These are phyloP conservation scores for Isoperla grammatica DNA, from an alignment of 2,888 invertebrate species.

Conservation along the genomic window DNA sequence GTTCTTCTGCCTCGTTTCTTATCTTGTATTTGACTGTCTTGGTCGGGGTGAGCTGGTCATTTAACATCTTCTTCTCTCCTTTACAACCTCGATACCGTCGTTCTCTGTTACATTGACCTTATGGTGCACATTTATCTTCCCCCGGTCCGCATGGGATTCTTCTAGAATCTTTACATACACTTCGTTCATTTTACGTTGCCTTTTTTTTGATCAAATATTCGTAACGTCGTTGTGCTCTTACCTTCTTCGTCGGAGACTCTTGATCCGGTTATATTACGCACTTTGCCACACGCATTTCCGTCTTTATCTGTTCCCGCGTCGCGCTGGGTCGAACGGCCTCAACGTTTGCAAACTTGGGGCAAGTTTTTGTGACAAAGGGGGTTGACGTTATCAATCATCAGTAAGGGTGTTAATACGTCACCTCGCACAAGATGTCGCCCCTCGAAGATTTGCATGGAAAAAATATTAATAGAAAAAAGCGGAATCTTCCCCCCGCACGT, in stretches of 20 bases:
- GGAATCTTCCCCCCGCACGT: too few species aligned
- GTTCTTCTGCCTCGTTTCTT: too few species aligned
- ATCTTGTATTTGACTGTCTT: too few species aligned
- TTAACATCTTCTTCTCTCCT: background rate
- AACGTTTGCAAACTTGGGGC: too few species aligned
- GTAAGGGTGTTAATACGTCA: background rate
- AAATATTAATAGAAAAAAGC: conserved; percentile 2
- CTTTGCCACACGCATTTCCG: background rate
- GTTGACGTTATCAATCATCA: conserved; percentile 5
- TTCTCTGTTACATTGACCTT: too few species aligned
- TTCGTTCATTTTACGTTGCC: background rate
- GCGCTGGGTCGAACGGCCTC: too few species aligned
- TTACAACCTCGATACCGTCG: background rate
- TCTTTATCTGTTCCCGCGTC: too few species aligned
- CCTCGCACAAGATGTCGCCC: conserved; percentile 9
- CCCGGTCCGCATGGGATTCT: too few species aligned
- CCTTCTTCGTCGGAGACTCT: background rate
- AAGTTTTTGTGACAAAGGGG: too few species aligned
- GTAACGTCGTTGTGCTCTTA: background rate
- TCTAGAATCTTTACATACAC: background rate
- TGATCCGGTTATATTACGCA: conserved; percentile 6
- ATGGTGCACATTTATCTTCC: too few species aligned
- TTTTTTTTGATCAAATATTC: conserved; percentile 11
- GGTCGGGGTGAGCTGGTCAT: background rate
- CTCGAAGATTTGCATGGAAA: conserved; percentile 8